phyloP scores from a whole-genome alignment of 2,888 invertebrate genomes.

The Drosophila melanocephala region DNA sequence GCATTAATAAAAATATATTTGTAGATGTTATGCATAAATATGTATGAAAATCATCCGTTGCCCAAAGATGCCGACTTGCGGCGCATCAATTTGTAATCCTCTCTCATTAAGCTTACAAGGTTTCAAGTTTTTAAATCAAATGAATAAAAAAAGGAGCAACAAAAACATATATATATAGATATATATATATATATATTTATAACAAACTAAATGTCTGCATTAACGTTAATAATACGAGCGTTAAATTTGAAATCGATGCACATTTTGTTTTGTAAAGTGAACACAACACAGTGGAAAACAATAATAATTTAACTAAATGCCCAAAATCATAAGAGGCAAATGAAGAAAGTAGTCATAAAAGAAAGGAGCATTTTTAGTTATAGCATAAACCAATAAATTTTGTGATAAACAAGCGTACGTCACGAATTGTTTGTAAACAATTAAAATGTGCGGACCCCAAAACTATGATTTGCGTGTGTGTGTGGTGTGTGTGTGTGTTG shows the following conservation, averaged over 20 bases:
- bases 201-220: constrained; percentile 37
- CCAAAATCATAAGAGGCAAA: constrained; percentile 8
- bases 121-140: constrained; percentile 22
- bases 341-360: background rate
- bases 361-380: constrained; percentile 3
- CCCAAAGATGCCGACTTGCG: constrained; percentile 12
- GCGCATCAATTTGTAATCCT: constrained; percentile 23
- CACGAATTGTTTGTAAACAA: constrained; percentile 28
- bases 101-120: constrained; percentile 6
- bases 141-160: constrained; percentile 24
- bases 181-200: background rate
- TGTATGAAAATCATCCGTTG: constrained; percentile 30
- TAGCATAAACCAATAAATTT: constrained; percentile 22
- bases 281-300: constrained; percentile 12
- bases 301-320: constrained; percentile 38
- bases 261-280: constrained; percentile 2
- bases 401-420: constrained; percentile 17
- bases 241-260: constrained; percentile 25
- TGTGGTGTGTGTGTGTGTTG: background rate
- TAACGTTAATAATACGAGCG: constrained; percentile 68
- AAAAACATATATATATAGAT: constrained; percentile 8
- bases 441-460: constrained; percentile 38
- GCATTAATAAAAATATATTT: constrained; percentile 61
- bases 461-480: constrained; percentile 18
- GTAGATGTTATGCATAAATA: constrained; percentile 42